Evolutionary conservation across 2,888 invertebrate species (phyloP), one percentile per base, ranked within the genome.

Genomic region (Lobophora halterata): DNA sequence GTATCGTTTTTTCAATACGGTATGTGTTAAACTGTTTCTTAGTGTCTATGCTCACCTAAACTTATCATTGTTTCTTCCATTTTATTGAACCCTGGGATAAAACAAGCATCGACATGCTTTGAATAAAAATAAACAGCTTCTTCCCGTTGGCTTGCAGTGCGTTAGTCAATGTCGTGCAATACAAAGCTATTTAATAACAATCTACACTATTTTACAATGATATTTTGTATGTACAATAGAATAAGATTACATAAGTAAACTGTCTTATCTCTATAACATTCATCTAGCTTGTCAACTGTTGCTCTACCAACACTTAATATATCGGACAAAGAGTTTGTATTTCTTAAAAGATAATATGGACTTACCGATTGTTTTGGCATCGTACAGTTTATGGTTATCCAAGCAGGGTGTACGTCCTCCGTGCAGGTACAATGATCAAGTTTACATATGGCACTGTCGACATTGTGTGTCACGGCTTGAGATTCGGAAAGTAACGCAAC

Each of bases 371-470:
- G 78, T 38, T 72, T 71, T 46, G 82, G 79, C 59, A 92, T 88
- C 55, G 90, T 88, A 73, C 93, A 93, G 78, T 91, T 91, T 62
- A 92, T 87, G 55, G 79, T 87, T 59, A 88, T 88, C 91, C 92
- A 92, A 27, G 70, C 72, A 25, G 89, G 89, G 53, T 89, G 89
- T 13, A 85, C 82, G 31, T 83, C 88, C 29, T 88, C 78, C 20
- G 80, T 77, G 69, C 93, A 93, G 54, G 81, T 83, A 78, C 93
- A 93, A 56, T 86, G 90, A 39, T 76, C 77, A 18, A 62, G 33
- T 8, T 57, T 48, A 69, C 92, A 92, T 51, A 92, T 77, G 36
- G 86, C 85, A 5, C 19, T 23, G 1, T 25, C 8, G 10, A 16
- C 18, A 13, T 36, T 49, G 33, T 30, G 52, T 43, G 30, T 55